Base-by-base conservation (phyloP, 1,140 invertebrate genomes). In the Nephila pilipes region DNA sequence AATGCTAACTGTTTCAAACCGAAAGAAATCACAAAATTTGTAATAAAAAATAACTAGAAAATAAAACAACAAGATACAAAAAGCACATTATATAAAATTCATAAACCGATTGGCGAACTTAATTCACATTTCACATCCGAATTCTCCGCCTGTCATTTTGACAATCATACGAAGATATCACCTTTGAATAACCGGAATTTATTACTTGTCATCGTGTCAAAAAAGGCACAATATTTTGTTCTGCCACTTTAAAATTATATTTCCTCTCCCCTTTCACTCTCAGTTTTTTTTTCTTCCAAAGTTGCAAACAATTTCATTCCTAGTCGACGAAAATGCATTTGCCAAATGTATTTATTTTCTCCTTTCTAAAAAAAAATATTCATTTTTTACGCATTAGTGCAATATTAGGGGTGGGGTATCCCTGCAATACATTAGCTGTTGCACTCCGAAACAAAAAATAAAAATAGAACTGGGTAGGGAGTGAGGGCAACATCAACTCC, bases 321-420 rank as follows among this genome's bases (percentile, higher is more conserved):
- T 14, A 32, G 10, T 46, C 79, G 80, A 83, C 54, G 38, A 55
- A 54, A 83, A 5, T 16, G 29, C n/a, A 69, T 69, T 69, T 25
- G 65, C n/a, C 29, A 32, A 69, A 69, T 32, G 65, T 32, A 69
- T 81, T 81, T 18, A 81, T 81, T 81, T 81, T 81, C 79, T n/a
- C 38, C 18, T 1, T 16, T n/a, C 14, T 20, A 57, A 85, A 60
- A 55, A 58, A 58, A 81, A 55, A 83, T 38, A 18, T 85, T 60
- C 83, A 85, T 85, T 85, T 85, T 85, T 85, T 85, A 32, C 55
- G 55, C 83, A 85, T 85, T 85, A 85, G 83, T 60, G 57, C 60
- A 58, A 57, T 85, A 85, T 85, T 85, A 85, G 32, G 83, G 54
- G 54, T 60, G n/a, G 16, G 25, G 12, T 69, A 5, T 2, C 25